Base-by-base conservation (phyloP, 2,797 vertebrate species). In the Sebastes hubbsi region DNA sequence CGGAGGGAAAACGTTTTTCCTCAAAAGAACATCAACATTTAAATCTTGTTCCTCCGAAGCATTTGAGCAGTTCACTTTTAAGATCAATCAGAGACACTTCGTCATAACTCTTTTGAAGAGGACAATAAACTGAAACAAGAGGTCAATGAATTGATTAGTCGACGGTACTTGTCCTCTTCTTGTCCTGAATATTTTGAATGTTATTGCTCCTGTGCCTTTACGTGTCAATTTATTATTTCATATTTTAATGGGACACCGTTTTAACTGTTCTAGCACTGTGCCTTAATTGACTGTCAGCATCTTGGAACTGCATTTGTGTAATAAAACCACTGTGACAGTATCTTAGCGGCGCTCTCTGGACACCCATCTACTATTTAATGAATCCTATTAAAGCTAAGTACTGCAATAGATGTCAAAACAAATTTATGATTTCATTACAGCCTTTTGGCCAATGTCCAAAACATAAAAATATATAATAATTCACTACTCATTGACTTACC, bases 401-500 rank as follows among this genome's bases (percentile, higher is more conserved):
- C n/a, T 5, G n/a, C 4, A 16, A 3, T 29, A 55, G 5, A 22
- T 58, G 30, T 42, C 63, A 46, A 60, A 78, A 78, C 38, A 68
- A 30, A 82, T 42, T 8, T 65, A 65, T 49, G 18, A 60, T 75
- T 77, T 80, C 2, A 71, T 77, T 61, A 25, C n/a, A 70, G 52
- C 25, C 20, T 71, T 66, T 63, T 82, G 55, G 36, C 32, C 5
- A 5, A 64, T 1, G 25, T 56, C 34, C 54, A 58, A 8, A 70
- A 59, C 30, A 63, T 18, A 1, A 72, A 81, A 8, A 71, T 24
- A 63, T 4, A n/a, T 6, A 65, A 75, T n/a, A 65, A 73, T 38
- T 46, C 5, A 36, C 75, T 66, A 16, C 10, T 66, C 2, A 14
- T 29, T 16, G 10, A 75, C 96, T 92, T 96, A 99, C 99, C 98